Conservation (phyloP, 1,140 invertebrate species). For the Lepidurus apus region DNA sequence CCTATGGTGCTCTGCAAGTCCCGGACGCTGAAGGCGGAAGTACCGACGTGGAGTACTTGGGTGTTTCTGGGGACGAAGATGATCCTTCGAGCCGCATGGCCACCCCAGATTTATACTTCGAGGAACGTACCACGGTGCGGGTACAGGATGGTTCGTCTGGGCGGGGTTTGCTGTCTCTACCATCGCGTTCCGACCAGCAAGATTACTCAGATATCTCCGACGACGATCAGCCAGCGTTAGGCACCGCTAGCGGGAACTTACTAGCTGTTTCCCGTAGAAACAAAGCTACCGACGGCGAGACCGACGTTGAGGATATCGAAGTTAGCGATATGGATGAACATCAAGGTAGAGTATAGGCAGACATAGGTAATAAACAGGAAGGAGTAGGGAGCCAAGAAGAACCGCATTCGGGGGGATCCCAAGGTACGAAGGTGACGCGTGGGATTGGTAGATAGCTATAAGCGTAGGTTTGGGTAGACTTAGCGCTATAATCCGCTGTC, state of each 20-base stretch:
- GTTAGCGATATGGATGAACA: constrained; percentile 45
- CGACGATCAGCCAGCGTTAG: constrained; percentile 31
- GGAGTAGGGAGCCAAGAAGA: neutral
- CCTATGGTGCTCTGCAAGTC: neutral
- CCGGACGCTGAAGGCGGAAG: constrained; percentile 41
- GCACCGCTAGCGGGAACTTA: neutral
- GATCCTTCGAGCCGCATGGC: constrained; percentile 19
- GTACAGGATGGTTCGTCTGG: constrained; percentile 27
- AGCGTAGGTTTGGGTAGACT: neutral
- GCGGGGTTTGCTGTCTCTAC: constrained; percentile 23
- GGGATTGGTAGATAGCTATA: neutral
- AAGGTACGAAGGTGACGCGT: neutral
- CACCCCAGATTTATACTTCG: constrained; percentile 36
- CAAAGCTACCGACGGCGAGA: constrained; percentile 37
- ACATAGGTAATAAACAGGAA: neutral
- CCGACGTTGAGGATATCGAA: constrained; percentile 53
- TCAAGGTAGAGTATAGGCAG: constrained; percentile 24
- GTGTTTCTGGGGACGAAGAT: constrained; percentile 44
- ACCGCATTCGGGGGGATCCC: neutral
- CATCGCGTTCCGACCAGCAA: constrained; percentile 1
- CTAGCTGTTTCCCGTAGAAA: neutral
- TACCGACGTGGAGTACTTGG: constrained; percentile 48
- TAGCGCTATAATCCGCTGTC: neutral
- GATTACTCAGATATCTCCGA: constrained; percentile 36
- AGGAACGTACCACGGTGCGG: constrained; percentile 31